phyloP scores from a whole-genome alignment of 1,140 invertebrate species.

The Drosophila repleta region DNA sequence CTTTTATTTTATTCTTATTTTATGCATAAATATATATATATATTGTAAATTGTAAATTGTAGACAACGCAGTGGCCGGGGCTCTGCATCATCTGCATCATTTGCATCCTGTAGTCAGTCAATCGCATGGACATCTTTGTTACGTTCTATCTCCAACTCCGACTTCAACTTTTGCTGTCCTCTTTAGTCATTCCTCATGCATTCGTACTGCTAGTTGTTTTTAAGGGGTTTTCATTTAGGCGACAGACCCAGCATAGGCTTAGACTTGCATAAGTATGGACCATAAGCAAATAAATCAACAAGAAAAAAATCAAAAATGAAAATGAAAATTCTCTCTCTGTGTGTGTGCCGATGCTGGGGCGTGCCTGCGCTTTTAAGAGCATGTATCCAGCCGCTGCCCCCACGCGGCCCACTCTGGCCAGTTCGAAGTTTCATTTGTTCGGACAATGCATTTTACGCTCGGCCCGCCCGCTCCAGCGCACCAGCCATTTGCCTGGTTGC shows the following conservation, averaged over 20 bases:
- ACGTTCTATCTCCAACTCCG: slow-evolving; percentile 39
- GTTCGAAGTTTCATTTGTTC: slow-evolving; percentile 51
- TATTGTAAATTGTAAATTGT: background rate
- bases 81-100: slow-evolving; percentile 26
- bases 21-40: background rate
- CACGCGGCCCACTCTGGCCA: slow-evolving; percentile 3
- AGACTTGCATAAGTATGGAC: slow-evolving; percentile 66
- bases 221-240: slow-evolving; percentile 74
- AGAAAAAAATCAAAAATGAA: slow-evolving; percentile 44
- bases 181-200: slow-evolving; percentile 34
- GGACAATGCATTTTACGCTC: slow-evolving; percentile 67
- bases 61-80: slow-evolving; percentile 4
- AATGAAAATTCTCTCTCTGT: slow-evolving; percentile 50
- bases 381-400: background rate
- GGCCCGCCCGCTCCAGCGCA: background rate
- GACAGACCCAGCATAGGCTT: slow-evolving; percentile 58
- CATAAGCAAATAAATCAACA: slow-evolving; percentile 77
- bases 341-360: slow-evolving; percentile 56
- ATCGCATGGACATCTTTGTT: slow-evolving; percentile 71
- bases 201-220: slow-evolving; percentile 67
- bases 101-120: slow-evolving; percentile 52
- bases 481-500: slow-evolving; percentile 23
- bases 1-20: slow-evolving; percentile 7
- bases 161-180: slow-evolving; percentile 4
- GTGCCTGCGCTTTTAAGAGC: slow-evolving; percentile 57